Percentiles rank a stretch among this genome's conserved stretches.
phyloP scores from a whole-genome alignment of 2,797 vertebrate species.

The Knipowitschia caucasica region DNA sequence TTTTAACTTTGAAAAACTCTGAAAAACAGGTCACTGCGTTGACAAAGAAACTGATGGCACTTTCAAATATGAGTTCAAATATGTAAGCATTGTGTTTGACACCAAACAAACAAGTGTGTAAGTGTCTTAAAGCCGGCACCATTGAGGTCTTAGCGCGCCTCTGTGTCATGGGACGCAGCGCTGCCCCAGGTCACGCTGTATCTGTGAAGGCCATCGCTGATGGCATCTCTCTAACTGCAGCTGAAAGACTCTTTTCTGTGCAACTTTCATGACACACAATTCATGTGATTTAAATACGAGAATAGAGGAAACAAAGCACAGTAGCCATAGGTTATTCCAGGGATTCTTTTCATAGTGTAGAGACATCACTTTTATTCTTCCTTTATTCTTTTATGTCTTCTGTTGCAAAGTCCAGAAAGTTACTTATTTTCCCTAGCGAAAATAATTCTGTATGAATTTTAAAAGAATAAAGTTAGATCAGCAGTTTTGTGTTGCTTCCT shows the following conservation, averaged over 20 bases:
- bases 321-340: neutral
- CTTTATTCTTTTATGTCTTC: neutral
- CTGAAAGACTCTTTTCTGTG: conserved; percentile 54
- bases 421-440: neutral
- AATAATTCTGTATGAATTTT: neutral
- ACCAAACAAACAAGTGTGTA: conserved; percentile 48
- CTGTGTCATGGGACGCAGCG: conserved; percentile 57
- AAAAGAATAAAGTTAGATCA: conserved; percentile 32
- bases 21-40: conserved; percentile 34
- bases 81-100: conserved; percentile 27
- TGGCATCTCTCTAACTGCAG: conserved; percentile 48
- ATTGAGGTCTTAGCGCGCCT: conserved; percentile 61
- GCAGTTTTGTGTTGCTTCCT: conserved; percentile 49
- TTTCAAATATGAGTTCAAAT: conserved; percentile 28
- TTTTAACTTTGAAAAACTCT: conserved; percentile 33
- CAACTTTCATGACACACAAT: conserved; percentile 18
- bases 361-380: neutral
- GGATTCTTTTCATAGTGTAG: neutral
- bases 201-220: conserved; percentile 61
- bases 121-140: conserved; percentile 56
- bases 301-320: conserved; percentile 4
- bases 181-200: conserved; percentile 56
- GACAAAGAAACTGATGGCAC: conserved; percentile 47
- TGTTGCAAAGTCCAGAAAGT: neutral
- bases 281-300: conserved; percentile 26